Base-by-base conservation (phyloP, 2,113 vertebrate genomes). In the Corythornis madagascariensis region DNA sequence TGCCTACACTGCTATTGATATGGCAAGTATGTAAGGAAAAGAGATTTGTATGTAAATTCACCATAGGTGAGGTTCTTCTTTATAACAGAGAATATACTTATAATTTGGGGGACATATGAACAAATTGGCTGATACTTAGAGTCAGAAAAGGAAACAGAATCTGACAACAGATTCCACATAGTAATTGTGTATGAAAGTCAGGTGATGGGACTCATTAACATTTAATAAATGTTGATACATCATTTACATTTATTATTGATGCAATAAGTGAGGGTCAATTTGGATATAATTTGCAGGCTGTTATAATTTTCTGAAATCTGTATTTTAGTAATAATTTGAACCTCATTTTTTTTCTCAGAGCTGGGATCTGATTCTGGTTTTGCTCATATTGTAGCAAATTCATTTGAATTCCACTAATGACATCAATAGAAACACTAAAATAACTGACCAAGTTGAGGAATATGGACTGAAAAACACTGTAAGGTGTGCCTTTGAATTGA, bases 201-300 rank as follows among this genome's bases (percentile, higher is more conserved):
- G 59, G 22, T 66, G 64, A 83, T 64, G 10, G 18, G 5, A 66
- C 19, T 40, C 25, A 83, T 56, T 60, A 85, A 59, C 56, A 48
- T 83, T 85, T 92, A 73, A 89, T 85, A 94, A 50, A 69, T 73
- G 12, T 76, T 65, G 31, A 78, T 91, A 94, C 92, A 94, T 73
- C 65, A 70, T 92, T 89, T 70, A 76, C 6, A 45, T 67, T 89
- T 76, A 76, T 85, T 82, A 77, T 63, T 31, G 6, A 8, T 67
- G 38, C 66, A 21, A 71, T 40, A 80, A 88, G 24, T n/a, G 25
- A 89, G n/a, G 74, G 26, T 7, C 11, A n/a, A 35, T 89, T 80
- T n/a, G 63, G 20, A 17, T 43, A 7, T 64, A 57, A 87, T 83
- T 59, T 59, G 5, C 73, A 18, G 14, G 20, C 13, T 74, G 29